Conservation (phyloP, 2,888 invertebrate species). For the Glyphotaelius pellucidus region DNA sequence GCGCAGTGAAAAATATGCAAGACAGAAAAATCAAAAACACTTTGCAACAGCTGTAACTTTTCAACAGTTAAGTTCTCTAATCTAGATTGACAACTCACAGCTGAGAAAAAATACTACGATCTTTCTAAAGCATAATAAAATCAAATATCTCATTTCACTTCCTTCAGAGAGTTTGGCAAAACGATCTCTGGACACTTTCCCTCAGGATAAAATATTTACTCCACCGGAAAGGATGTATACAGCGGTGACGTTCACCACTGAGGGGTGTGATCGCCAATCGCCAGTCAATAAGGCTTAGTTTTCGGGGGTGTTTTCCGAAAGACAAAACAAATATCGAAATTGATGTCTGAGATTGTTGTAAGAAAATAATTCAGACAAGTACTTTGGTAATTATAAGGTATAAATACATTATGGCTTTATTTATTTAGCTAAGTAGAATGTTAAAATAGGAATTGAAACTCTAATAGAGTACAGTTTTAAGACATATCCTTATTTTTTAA, state of each 20-base stretch:
- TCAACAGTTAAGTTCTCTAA: not conserved
- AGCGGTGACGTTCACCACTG: not conserved
- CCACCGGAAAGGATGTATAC: not conserved
- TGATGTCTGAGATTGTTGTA: not conserved
- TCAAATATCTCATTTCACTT: not conserved
- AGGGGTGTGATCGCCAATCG: not conserved
- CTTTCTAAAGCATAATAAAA: not conserved
- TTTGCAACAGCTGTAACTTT: not conserved
- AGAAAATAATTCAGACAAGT: not conserved
- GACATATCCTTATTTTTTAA: too few relatives aligned
- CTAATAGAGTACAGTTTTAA: too few relatives aligned
- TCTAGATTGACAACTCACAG: not conserved
- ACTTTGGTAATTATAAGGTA: not conserved
- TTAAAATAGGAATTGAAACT: too few relatives aligned
- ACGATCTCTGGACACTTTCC: not conserved
- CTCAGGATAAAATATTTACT: not conserved
- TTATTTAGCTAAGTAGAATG: too few relatives aligned
- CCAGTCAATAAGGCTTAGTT: not conserved
- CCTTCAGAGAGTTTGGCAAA: not conserved
- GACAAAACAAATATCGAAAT: not conserved
- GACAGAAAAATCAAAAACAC: not conserved
- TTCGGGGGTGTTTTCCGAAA: not conserved
- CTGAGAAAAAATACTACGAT: not conserved
- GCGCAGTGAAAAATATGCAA: not conserved
- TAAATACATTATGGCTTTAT: not conserved